Conservation (phyloP, 1,140 invertebrate species). For the Parapsyche elsis region DNA sequence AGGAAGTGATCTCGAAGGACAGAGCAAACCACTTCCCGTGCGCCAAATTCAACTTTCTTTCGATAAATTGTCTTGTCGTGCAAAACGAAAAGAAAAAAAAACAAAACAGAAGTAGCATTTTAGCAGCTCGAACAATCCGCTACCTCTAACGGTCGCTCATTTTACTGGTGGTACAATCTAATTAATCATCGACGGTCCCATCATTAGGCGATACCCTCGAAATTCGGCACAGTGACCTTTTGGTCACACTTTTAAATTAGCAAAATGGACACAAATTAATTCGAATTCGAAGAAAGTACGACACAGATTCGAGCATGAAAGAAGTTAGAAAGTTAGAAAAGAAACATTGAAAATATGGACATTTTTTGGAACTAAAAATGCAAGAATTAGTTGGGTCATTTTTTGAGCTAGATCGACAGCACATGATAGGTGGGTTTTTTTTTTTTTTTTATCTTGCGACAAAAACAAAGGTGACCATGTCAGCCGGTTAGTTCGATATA, state of each 20-base stretch:
- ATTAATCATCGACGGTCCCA: not conserved
- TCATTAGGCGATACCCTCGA: not conserved
- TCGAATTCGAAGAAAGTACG: not conserved
- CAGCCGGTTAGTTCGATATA: slow-evolving; percentile 19
- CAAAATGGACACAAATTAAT: not conserved
- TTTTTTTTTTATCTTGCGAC: not conserved
- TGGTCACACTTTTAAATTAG: slow-evolving; percentile 2
- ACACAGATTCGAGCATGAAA: not conserved
- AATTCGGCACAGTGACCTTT: slow-evolving; percentile 21
- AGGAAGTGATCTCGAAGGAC: slow-evolving; percentile 10
- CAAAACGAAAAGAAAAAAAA: too few species aligned
- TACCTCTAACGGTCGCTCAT: not conserved
- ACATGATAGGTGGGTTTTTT: not conserved
- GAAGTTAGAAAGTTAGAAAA: too few species aligned
- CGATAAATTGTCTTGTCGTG: not conserved
- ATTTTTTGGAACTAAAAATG: too few species aligned
- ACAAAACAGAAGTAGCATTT: too few species aligned
- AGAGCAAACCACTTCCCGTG: not conserved
- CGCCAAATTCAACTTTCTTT: slow-evolving; percentile 1
- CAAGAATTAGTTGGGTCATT: too few species aligned
- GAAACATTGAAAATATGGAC: too few species aligned
- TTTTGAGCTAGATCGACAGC: too few species aligned
- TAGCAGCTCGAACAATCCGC: not conserved
- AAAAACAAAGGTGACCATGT: not conserved
- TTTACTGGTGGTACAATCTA: not conserved